Evolutionary conservation across 1,140 invertebrate genomes (phyloP).

Genomic region (Himalopsyche phryganea): DNA sequence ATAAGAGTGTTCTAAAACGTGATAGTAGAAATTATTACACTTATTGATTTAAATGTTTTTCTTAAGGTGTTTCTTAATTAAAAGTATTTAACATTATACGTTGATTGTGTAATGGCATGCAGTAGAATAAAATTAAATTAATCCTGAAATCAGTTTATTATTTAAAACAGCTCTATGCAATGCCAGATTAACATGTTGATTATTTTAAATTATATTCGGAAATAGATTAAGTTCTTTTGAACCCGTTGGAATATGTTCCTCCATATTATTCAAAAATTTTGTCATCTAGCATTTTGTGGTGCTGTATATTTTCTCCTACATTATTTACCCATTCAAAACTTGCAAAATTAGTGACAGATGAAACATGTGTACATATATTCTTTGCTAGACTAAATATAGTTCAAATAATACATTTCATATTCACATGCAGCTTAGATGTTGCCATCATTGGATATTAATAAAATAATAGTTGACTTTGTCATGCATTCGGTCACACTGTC

Average conservation of each 20-base stretch:
- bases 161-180: constrained; percentile 35
- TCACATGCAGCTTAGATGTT: too few species aligned
- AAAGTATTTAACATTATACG: constrained; percentile 18
- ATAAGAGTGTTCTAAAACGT: constrained; percentile 11
- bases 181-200: constrained; percentile 23
- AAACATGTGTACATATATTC: constrained; percentile 4
- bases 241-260: too few species aligned
- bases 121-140: constrained; percentile 33
- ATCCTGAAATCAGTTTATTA: constrained; percentile 32
- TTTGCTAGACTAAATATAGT: constrained; percentile 6
- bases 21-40: constrained; percentile 19
- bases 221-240: background rate
- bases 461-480: too few species aligned
- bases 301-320: constrained; percentile 20
- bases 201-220: constrained; percentile 12
- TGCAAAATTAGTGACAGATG: background rate
- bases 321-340: constrained; percentile 4
- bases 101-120: constrained; percentile 30
- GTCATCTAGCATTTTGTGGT: constrained; percentile 34
- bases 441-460: too few species aligned
- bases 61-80: constrained; percentile 10
- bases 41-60: constrained; percentile 7
- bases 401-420: too few species aligned
- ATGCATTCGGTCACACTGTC: too few species aligned
- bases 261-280: too few species aligned